phyloP scores from a whole-genome alignment of 2,888 invertebrate species.

The Acrobasis suavella region DNA sequence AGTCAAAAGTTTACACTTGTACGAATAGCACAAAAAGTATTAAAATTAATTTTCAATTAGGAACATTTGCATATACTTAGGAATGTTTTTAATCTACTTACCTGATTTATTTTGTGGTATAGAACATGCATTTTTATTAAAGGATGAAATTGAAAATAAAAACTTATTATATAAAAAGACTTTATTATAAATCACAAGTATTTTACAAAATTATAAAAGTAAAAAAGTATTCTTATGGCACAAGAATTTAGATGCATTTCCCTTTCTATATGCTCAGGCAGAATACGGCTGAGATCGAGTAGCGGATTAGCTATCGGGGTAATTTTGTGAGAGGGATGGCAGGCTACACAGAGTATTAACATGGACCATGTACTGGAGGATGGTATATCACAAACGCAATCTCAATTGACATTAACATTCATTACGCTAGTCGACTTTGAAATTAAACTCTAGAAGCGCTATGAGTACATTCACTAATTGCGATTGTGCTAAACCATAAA shows the following conservation, averaged over 20 bases:
- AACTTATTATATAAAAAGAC: neutral
- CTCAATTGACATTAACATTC: neutral
- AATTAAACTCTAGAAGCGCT: neutral
- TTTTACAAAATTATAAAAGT: slow-evolving; percentile 58
- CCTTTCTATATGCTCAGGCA: slow-evolving; percentile 40
- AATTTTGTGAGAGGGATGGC: slow-evolving; percentile 17
- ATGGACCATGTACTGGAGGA: slow-evolving; percentile 33
- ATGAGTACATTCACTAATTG: neutral
- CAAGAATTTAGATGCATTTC: slow-evolving; percentile 59
- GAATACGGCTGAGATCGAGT: slow-evolving; percentile 52
- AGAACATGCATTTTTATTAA: too few species aligned
- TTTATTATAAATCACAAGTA: slow-evolving; percentile 30
- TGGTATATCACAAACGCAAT: neutral
- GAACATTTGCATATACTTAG: neutral
- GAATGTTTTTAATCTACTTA: too few species aligned
- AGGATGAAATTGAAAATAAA: neutral
- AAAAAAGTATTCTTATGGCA: slow-evolving; percentile 69
- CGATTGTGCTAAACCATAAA: neutral
- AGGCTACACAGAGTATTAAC: slow-evolving; percentile 39
- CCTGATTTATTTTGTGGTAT: too few species aligned
- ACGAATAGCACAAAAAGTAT: too few species aligned
- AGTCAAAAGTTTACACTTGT: too few species aligned
- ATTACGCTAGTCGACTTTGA: neutral
- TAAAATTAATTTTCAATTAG: too few species aligned
- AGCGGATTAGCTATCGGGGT: slow-evolving; percentile 30